phyloP scores from a whole-genome alignment of 2,888 invertebrate genomes.

The Junonia oenone region DNA sequence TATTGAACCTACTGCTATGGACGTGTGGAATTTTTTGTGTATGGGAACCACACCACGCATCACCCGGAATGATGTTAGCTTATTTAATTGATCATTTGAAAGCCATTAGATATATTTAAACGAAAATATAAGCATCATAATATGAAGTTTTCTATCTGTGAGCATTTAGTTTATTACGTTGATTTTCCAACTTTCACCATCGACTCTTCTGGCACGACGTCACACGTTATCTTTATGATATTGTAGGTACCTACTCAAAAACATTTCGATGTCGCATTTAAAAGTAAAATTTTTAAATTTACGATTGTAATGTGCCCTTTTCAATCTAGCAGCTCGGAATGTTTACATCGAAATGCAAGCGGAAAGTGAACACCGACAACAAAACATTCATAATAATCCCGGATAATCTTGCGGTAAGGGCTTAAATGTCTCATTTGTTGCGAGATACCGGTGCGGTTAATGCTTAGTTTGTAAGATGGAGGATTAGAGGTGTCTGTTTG shows the following conservation, averaged over 20 bases:
- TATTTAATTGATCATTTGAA: not conserved
- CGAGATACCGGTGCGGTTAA: slow-evolving; percentile 61
- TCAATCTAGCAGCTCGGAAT: slow-evolving; percentile 40
- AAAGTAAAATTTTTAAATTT: slow-evolving; percentile 39
- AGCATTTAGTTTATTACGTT: slow-evolving; percentile 49
- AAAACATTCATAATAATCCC: slow-evolving; percentile 63
- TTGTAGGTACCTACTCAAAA: slow-evolving; percentile 4
- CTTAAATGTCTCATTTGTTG: slow-evolving; percentile 66
- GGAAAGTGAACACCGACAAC: slow-evolving; percentile 57
- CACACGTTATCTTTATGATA: slow-evolving; percentile 17
- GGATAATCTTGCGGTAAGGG: slow-evolving; percentile 61
- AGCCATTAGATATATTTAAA: not conserved
- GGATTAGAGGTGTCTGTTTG: slow-evolving; percentile 65
- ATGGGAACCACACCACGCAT: not conserved
- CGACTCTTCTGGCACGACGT: slow-evolving; percentile 22
- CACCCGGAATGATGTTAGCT: not conserved
- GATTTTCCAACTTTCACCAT: slow-evolving; percentile 52
- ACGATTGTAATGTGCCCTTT: slow-evolving; percentile 32
- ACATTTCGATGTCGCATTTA: slow-evolving; percentile 28
- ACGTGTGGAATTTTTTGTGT: slow-evolving; percentile 18
- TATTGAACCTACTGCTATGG: no score
- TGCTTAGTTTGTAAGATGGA: slow-evolving; percentile 57
- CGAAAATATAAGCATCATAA: not conserved
- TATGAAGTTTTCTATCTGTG: slow-evolving; percentile 27
- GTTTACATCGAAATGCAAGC: slow-evolving; percentile 47